Evolutionary conservation across 2,113 vertebrate species (phyloP).

Genomic region (Toxostoma redivivum): DNA sequence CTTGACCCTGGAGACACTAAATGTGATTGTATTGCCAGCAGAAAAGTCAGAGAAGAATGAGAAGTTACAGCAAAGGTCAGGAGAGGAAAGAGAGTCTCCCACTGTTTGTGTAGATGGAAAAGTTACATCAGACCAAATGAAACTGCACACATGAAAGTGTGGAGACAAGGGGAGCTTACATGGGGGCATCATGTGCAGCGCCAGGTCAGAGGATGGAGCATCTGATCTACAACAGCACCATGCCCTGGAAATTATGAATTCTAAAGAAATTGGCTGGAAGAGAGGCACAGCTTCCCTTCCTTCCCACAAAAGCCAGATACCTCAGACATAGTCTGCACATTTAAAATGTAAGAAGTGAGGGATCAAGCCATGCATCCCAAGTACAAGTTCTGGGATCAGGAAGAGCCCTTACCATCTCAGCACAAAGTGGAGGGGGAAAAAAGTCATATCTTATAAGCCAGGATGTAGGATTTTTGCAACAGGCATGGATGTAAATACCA

Average conservation of each 20-base stretch:
- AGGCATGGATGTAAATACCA: neutral
- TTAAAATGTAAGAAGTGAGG: neutral
- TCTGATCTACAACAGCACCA: neutral
- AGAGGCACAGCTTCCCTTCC: neutral
- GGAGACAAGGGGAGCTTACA: neutral
- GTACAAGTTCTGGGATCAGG: neutral
- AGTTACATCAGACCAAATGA: neutral
- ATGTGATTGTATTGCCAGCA: neutral
- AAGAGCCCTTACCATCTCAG: neutral
- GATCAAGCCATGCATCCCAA: neutral
- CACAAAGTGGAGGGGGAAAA: rapidly evolving
- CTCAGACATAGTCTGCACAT: neutral
- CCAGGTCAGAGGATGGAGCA: neutral
- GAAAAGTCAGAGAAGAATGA: neutral
- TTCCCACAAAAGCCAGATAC: neutral
- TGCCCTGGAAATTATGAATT: neutral
- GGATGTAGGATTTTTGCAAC: neutral
- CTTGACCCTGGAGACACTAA: neutral
- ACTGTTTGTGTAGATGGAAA: neutral
- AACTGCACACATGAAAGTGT: rapidly evolving
- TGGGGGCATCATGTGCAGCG: neutral
- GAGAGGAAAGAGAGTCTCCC: neutral
- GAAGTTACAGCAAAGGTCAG: neutral
- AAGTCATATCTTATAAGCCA: rapidly evolving
- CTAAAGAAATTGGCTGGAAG: neutral